Evolutionary conservation across 2,888 invertebrate species (phyloP).

Genomic region (Leptinotarsa haldemani): DNA sequence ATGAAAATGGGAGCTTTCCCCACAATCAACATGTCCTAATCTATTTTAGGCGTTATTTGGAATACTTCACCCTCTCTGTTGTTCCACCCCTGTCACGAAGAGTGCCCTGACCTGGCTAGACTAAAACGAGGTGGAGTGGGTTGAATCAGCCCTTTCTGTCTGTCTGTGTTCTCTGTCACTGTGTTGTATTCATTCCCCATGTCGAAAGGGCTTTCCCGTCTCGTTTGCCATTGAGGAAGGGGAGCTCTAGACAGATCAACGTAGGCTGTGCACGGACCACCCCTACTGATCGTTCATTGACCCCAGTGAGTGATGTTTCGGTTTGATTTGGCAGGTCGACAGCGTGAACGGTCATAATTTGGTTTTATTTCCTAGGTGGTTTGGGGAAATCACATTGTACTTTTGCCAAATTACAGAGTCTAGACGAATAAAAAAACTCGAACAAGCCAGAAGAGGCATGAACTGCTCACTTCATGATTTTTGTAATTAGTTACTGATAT

Average conservation of each 20-base stretch:
- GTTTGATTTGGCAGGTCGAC: slow-evolving; percentile 7
- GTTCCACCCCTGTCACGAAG: slow-evolving; percentile 23
- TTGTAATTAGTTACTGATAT: too few relatives aligned
- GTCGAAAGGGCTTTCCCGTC: slow-evolving; percentile 13
- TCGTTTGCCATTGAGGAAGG: slow-evolving; percentile 14
- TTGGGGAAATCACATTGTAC: not conserved
- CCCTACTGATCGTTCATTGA: slow-evolving; percentile 13
- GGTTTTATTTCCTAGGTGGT: not conserved
- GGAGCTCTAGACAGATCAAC: slow-evolving; percentile 16
- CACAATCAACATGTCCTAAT: not conserved
- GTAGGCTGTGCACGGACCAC: slow-evolving; percentile 15
- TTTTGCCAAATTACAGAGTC: not conserved
- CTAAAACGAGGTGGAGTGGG: slow-evolving; percentile 18
- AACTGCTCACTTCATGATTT: too few relatives aligned
- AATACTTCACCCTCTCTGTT: not conserved
- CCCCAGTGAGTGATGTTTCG: slow-evolving; percentile 3
- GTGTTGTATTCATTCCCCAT: slow-evolving; percentile 11
- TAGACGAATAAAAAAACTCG: too few relatives aligned
- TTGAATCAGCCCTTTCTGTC: slow-evolving; percentile 9
- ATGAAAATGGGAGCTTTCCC: not conserved
- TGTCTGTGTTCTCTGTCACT: slow-evolving; percentile 13
- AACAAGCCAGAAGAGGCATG: too few relatives aligned
- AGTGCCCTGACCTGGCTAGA: slow-evolving; percentile 27
- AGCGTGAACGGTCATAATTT: not conserved
- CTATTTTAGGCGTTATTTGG: not conserved